Conservation (phyloP, 2,113 vertebrate species). For the Charadrius vociferus region DNA sequence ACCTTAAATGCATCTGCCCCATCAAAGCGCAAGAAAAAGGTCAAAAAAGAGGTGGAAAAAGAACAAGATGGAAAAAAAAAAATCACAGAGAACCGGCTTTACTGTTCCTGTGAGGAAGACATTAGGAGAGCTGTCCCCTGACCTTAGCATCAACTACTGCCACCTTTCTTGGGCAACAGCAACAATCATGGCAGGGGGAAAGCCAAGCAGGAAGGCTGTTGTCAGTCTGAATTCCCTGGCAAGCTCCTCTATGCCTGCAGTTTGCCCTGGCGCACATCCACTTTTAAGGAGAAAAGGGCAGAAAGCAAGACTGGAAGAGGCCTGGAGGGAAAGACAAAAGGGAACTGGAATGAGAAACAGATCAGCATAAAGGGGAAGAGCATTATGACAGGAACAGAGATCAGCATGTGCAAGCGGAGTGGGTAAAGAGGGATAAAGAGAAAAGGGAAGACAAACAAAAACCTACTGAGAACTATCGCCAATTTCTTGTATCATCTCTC, state of each 20-base stretch:
- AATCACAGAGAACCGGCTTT: not conserved
- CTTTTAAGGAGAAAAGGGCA: not conserved
- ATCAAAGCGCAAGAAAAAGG: not conserved
- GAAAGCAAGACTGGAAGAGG: not conserved
- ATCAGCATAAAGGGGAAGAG: not conserved
- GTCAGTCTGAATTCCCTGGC: not conserved
- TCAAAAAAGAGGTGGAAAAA: not conserved
- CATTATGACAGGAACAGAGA: not conserved
- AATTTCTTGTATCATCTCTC: not conserved
- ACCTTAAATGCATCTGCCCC: not conserved
- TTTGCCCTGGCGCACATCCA: not conserved
- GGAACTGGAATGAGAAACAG: not conserved
- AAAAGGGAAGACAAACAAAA: not conserved
- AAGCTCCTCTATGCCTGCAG: not conserved
- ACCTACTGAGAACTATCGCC: not conserved
- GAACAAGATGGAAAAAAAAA: not conserved
- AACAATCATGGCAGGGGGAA: fast-evolving
- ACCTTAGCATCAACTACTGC: not conserved
- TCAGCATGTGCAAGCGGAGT: not conserved
- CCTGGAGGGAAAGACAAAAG: not conserved
- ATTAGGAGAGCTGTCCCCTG: not conserved
- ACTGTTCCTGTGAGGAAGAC: not conserved
- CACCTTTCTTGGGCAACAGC: not conserved
- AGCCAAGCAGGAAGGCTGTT: not conserved
- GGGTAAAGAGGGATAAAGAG: not conserved